Evolutionary conservation across 1,140 invertebrate genomes (phyloP), one percentile per base, ranked within the genome.

Genomic region (Pseudachorutes palmiensis): DNA sequence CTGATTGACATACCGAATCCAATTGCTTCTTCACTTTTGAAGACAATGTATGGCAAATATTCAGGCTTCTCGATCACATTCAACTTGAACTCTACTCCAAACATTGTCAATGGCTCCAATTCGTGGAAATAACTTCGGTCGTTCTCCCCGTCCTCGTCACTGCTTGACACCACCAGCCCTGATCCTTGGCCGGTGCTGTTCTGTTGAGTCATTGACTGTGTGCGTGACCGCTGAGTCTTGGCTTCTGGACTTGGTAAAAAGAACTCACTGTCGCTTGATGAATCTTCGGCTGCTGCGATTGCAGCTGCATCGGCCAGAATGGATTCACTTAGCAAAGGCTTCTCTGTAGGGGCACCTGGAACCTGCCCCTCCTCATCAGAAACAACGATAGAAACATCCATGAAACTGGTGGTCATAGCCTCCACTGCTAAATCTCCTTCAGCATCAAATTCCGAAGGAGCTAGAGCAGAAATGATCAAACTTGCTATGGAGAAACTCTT

Each of bases 1-100:
- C 16, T 5, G 0, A 65, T 26, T 48, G 61, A 67, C 12, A 69
- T 28, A 19, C 62, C 66, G 14, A 72, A 33, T 16, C 68, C 63
- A 14, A 72, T 28, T 12, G 61, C 9, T 3, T 57, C 3, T 31
- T 32, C 16, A 31, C 28, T 33, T 19, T 16, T 2, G 31, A 72
- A 72, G 0, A 64, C 51, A 29, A 32, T 32, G 0, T 48, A 1
- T 2, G 70, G 69, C 0, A 71, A 24, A 31, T 30, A 26, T 33
- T 65, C 41, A 9, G 36, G 22, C 16, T n/a, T 41, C 28, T 5
- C 1, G 2, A 62, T 66, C 28, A 45, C 66, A 16, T 62, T 48
- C 5, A 71, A 66, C 29, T 41, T 58, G n/a, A 69, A 55, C 5
- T 62, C 32, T 19, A 5, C 16, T 63, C 22, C 32, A 36, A 62